Evolutionary conservation across 2,888 invertebrate genomes (phyloP), one percentile per base, ranked within the genome.

Genomic region (Patella pellucida): DNA sequence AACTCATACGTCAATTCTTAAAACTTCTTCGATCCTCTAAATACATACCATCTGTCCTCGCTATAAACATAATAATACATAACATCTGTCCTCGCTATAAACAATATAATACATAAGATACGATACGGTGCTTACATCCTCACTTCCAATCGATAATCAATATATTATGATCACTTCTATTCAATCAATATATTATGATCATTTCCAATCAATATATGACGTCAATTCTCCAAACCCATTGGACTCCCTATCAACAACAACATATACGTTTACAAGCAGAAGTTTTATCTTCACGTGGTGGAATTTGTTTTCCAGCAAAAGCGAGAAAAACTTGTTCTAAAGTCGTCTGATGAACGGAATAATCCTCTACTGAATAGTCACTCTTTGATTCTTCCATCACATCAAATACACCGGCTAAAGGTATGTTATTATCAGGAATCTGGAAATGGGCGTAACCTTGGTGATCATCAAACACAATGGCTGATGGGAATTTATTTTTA

Each of bases 401-500:
- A 7, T 85, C 86, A 81, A 91, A 91, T 27, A 91, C 85, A 73
- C 87, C 83, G 2, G 89, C 87, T 77, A 91, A 81, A n/a, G 88
- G 87, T 23, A 89, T 85, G 72, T 81, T 81, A 14, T 83, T 81
- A 74, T 89, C 86, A 27, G 86, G 85, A 56, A 91, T 86, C 75
- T 90, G 90, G 82, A 88, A 90, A 81, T 86, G 84, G 15, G 87
- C 78, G 73, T 83, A 81, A 78, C 90, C 91, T 85, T 91, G 94
- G 93, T 95, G 95, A 84, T 94, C 93, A 81, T 95, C 95, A 74
- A 94, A 94, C 5, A 95, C 91, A 1, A 92, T 92, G 80, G 94
- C 93, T n/a, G 89, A 89, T 2, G 92, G 90, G 84, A 94, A 94
- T 51, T 91, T 92, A 1, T 88, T 82, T 1, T 92, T 91, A 4